Conservation (phyloP, 30 jellyfish, hydroid and myxozoan species). For the Haliclystus octoradiatus region DNA sequence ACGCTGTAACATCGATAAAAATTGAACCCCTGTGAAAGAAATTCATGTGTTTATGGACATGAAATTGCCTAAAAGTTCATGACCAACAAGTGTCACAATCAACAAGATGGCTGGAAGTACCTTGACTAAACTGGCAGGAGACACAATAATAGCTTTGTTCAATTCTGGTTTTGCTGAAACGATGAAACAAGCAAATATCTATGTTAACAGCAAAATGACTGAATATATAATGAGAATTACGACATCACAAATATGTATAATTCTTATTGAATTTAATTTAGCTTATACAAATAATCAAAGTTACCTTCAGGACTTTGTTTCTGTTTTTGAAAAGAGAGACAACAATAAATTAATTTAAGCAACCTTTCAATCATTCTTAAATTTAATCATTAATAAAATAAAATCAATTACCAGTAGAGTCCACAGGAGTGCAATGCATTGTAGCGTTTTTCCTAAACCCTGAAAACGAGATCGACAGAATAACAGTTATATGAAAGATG, state of each 20-base stretch:
- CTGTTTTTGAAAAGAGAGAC: slow-evolving; percentile 13
- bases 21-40: too few relatives aligned
- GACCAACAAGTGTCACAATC: too few relatives aligned
- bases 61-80: too few relatives aligned
- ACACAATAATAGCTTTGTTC: slow-evolving; percentile 80
- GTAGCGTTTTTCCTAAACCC: slow-evolving; percentile 99
- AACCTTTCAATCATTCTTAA: not conserved
- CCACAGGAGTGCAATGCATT: slow-evolving; percentile 82
- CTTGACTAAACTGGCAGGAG: slow-evolving; percentile 99
- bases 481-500: too few relatives aligned
- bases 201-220: too few relatives aligned
- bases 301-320: slow-evolving; percentile 81
- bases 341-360: too few relatives aligned
- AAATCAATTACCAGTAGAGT: slow-evolving; percentile 64
- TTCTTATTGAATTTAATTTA: too few relatives aligned
- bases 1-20: too few relatives aligned
- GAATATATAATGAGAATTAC: too few relatives aligned
- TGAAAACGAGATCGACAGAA: slow-evolving; percentile 4
- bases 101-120: too few relatives aligned
- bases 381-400: not conserved
- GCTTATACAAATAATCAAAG: too few relatives aligned
- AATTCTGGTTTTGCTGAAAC: slow-evolving; percentile 81
- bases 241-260: not conserved
- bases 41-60: too few relatives aligned
- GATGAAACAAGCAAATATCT: not conserved